Evolutionary conservation across 2,113 vertebrate species (phyloP).

Genomic region (Cryptomyrus ogoouensis): DNA sequence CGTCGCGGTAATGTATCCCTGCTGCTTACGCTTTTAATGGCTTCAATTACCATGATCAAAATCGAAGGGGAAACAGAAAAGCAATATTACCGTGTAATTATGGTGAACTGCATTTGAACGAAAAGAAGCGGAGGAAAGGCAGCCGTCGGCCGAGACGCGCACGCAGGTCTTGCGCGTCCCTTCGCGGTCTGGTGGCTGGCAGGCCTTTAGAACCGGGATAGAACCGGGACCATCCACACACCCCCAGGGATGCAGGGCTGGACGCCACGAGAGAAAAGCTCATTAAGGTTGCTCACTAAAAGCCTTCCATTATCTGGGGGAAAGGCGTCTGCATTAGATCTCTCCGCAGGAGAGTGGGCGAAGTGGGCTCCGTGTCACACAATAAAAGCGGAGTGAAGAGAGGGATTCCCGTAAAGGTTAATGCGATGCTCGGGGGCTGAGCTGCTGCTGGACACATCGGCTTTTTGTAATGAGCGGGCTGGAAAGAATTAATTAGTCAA

Average conservation of each 20-base stretch:
- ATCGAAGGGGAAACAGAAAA: constrained; percentile 13
- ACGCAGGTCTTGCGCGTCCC: not conserved
- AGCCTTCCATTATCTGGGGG: constrained; percentile 9
- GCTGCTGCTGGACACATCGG: not conserved
- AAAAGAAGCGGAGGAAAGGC: not conserved
- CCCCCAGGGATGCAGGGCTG: not conserved
- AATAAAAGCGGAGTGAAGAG: not conserved
- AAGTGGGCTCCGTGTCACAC: not conserved
- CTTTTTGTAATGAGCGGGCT: constrained; percentile 16
- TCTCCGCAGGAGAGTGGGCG: not conserved
- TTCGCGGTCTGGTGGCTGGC: not conserved
- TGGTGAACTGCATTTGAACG: not conserved
- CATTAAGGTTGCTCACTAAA: not conserved
- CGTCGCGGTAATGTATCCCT: constrained; percentile 26
- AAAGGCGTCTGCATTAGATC: constrained; percentile 1
- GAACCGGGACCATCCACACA: not conserved
- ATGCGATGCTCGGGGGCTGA: not conserved
- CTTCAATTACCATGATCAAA: constrained; percentile 24
- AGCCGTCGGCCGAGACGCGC: not conserved
- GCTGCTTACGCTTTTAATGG: not conserved
- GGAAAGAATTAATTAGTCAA: constrained; percentile 27
- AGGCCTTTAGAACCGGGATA: not conserved
- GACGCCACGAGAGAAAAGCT: not conserved
- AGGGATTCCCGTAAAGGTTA: not conserved
- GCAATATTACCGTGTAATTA: constrained; percentile 1